Percentiles rank a stretch among this genome's conserved stretches.
These are phyloP conservation scores for Operophtera brumata DNA, from an alignment of 2,888 invertebrate genomes.

Conservation along the genomic window DNA sequence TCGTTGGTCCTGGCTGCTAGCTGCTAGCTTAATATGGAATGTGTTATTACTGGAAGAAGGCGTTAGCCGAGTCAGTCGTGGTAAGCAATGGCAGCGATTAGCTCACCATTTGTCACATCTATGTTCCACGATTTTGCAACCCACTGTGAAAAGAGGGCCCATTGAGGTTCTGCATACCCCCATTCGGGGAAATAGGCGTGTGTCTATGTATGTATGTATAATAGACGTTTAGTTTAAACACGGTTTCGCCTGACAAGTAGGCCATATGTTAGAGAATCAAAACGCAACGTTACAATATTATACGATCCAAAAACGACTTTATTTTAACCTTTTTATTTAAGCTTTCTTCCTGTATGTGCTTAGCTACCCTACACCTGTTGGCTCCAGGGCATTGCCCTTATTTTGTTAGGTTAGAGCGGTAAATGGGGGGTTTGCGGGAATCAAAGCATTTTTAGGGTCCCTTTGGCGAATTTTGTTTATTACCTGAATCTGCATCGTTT, in stretches of 20 bases:
- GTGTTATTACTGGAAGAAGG: no score
- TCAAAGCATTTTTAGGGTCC: constrained; percentile 50
- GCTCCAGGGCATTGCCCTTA: constrained; percentile 69
- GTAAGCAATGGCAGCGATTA: no score
- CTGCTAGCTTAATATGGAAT: no score
- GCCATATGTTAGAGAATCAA: constrained; percentile 47
- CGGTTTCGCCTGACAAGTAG: constrained; percentile 30
- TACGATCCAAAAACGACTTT: constrained; percentile 64
- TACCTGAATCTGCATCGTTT: constrained; percentile 18
- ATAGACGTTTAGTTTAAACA: background rate
- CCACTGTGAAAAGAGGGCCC: no score
- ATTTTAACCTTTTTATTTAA: constrained; percentile 73
- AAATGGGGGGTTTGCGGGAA: constrained; percentile 54
- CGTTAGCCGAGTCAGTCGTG: no score
- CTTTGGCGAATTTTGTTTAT: constrained; percentile 27
- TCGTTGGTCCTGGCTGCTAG: no score
- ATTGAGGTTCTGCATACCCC: no score
- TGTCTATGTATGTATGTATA: no score
- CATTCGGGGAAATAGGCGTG: no score
- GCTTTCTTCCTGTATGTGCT: constrained; percentile 72
- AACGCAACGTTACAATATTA: constrained; percentile 66
- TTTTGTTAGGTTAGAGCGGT: constrained; percentile 58
- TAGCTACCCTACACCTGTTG: constrained; percentile 73
- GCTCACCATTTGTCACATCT: no score
- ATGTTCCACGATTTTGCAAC: no score